phyloP scores from a whole-genome alignment of 2,888 invertebrate genomes.

The Drosophila maculinotata region DNA sequence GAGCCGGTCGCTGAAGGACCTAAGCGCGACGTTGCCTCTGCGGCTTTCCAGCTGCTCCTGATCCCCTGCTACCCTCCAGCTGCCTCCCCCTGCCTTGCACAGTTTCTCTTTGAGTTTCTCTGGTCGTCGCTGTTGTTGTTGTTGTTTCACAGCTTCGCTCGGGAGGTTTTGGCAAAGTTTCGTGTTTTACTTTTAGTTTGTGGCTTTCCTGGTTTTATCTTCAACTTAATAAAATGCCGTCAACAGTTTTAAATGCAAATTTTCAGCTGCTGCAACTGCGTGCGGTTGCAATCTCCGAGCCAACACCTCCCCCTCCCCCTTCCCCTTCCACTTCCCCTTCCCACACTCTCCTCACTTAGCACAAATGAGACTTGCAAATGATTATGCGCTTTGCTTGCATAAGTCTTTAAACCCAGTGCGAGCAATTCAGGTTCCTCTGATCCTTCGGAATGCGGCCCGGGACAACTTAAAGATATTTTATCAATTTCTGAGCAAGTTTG shows the following conservation, averaged over 20 bases:
- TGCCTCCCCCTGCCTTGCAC: neutral
- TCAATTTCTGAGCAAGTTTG: conserved; percentile 72
- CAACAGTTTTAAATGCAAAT: conserved; percentile 82
- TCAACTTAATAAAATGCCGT: conserved; percentile 81
- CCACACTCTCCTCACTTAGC: too few species aligned
- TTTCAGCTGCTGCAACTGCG: conserved; percentile 65
- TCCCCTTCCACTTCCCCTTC: conserved; percentile 10
- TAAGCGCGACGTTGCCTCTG: conserved; percentile 34
- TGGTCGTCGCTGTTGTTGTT: conserved; percentile 41
- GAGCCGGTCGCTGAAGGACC: conserved; percentile 67
- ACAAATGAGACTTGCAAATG: conserved; percentile 78
- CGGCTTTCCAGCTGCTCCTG: conserved; percentile 22
- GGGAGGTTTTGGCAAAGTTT: conserved; percentile 75
- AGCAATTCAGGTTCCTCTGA: conserved; percentile 10
- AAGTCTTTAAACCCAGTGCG: conserved; percentile 54
- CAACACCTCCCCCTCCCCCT: neutral
- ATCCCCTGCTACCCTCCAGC: neutral
- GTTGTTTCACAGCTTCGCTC: conserved; percentile 76
- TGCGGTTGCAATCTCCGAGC: conserved; percentile 50
- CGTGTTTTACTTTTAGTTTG: conserved; percentile 80
- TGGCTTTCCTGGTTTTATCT: conserved; percentile 82
- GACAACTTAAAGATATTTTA: conserved; percentile 75
- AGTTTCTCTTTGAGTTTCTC: conserved; percentile 47
- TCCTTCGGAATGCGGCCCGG: conserved; percentile 41
- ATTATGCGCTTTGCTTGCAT: conserved; percentile 67